Conservation (phyloP, 2,797 vertebrate species). For the Orestias chungarensis region DNA sequence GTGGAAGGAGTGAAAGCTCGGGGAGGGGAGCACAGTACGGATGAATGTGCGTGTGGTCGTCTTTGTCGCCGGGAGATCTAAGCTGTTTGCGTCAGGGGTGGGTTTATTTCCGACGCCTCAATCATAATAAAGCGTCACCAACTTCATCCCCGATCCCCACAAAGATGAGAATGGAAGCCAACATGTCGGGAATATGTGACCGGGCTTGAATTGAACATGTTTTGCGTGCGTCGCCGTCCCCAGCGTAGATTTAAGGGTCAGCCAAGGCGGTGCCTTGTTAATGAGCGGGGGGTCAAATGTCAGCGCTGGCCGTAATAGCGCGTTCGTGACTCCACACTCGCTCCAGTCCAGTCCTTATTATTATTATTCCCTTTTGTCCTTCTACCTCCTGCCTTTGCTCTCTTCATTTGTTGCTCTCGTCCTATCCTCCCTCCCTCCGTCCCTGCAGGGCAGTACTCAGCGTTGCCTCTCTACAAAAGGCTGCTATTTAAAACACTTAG, state of each 20-base stretch:
- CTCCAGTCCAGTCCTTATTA: conserved; percentile 42
- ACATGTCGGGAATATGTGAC: too few species aligned
- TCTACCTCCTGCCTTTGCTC: conserved; percentile 21
- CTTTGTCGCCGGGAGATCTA: conserved; percentile 58
- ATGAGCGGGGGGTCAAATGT: conserved; percentile 65
- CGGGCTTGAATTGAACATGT: conserved; percentile 20
- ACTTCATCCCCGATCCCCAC: conserved; percentile 45
- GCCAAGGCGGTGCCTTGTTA: conserved; percentile 59
- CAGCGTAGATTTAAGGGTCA: conserved; percentile 39
- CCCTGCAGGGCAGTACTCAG: conserved; percentile 55
- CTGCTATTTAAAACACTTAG: conserved; percentile 80
- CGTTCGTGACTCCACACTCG: conserved; percentile 34
- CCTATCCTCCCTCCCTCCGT: conserved; percentile 10
- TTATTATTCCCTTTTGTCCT: conserved; percentile 11
- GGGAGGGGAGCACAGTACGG: conserved; percentile 24
- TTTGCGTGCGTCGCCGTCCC: conserved; percentile 7
- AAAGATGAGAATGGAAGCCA: too few species aligned
- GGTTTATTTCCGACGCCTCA: conserved; percentile 49
- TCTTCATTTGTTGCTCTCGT: conserved; percentile 25
- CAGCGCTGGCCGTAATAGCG: conserved; percentile 51
- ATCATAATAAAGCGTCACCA: conserved; percentile 36
- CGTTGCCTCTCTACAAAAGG: conserved; percentile 56
- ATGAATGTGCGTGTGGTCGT: background rate
- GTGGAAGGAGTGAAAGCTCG: conserved; percentile 33
- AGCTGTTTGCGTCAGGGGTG: conserved; percentile 64